Percentiles rank a stretch among this genome's conserved stretches.
Conservation (phyloP, 2,888 invertebrate genomes). For the Anthophora plumipes region DNA sequence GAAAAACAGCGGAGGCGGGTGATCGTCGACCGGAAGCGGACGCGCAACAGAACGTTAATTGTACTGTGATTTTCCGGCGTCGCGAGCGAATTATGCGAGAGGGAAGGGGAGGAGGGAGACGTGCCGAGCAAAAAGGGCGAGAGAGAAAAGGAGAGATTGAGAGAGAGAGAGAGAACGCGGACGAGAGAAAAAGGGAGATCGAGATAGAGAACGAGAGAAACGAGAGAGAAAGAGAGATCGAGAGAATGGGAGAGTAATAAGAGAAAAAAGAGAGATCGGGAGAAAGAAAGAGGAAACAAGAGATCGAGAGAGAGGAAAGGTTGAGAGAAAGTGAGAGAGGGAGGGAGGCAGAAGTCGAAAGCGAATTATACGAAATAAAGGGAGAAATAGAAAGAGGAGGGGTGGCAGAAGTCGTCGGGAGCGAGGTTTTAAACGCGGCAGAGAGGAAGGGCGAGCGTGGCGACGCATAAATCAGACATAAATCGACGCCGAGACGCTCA, state of each 20-base stretch:
- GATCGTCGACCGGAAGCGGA: conserved; percentile 11
- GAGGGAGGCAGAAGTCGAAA: not conserved
- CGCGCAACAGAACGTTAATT: conserved; percentile 46
- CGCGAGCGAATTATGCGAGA: conserved; percentile 17
- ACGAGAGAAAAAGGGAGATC: no score
- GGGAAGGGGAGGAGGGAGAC: not conserved
- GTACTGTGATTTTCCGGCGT: conserved; percentile 35
- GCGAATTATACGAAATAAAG: not conserved
- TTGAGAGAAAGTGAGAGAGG: not conserved
- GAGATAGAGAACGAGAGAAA: no score
- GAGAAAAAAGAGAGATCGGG: no score
- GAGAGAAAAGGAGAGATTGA: no score
- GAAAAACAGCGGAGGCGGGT: conserved; percentile 17
- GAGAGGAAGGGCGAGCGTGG: conserved; percentile 12
- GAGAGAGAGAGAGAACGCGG: no score
- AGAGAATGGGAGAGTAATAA: no score
- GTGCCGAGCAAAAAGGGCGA: no score
- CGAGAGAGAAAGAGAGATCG: no score
- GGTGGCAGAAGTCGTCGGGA: conserved; percentile 20
- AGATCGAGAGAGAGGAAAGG: no score
- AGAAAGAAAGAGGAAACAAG: no score
- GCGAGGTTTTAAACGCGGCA: conserved; percentile 19
- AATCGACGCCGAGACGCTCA: conserved; percentile 41
- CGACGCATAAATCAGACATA: conserved; percentile 55
- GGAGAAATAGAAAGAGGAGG: not conserved